Percentiles rank a stretch among this genome's conserved stretches.
Evolutionary conservation across 2,113 vertebrate species (phyloP).

Genomic region (Mastomys coucha): DNA sequence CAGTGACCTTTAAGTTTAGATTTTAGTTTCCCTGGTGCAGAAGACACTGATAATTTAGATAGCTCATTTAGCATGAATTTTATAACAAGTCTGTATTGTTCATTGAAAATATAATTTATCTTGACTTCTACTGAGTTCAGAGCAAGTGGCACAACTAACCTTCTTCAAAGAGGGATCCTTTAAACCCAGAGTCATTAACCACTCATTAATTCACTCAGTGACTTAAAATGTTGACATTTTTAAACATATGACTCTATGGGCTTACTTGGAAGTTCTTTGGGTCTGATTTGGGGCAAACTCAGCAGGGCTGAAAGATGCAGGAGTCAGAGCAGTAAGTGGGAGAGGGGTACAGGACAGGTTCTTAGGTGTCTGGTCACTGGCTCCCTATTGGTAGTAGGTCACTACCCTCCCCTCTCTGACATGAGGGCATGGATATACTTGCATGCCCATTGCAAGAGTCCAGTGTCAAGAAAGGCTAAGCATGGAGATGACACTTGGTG

Average conservation of each 20-base stretch:
- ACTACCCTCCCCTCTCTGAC: rapidly evolving
- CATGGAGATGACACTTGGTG: not conserved
- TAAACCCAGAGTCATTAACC: not conserved
- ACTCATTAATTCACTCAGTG: not conserved
- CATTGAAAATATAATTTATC: slow-evolving; percentile 9
- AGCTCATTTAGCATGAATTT: not conserved
- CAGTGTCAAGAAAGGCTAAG: not conserved
- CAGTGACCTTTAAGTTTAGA: not conserved
- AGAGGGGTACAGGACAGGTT: not conserved
- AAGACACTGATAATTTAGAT: slow-evolving; percentile 1
- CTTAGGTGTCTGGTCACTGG: not conserved
- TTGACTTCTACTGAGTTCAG: slow-evolving; percentile 5
- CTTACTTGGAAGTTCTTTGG: not conserved
- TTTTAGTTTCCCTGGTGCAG: not conserved
- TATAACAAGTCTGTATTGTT: slow-evolving; percentile 19
- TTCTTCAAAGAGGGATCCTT: not conserved
- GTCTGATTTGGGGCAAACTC: not conserved
- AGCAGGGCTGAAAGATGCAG: not conserved
- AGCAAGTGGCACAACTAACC: not conserved
- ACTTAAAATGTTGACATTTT: not conserved
- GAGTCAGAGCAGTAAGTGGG: not conserved
- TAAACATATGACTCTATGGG: not conserved
- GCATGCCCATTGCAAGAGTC: not conserved
- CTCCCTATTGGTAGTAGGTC: not conserved
- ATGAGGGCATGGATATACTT: not conserved